Conservation (phyloP, 2,888 invertebrate species). For the Apantesis nais region DNA sequence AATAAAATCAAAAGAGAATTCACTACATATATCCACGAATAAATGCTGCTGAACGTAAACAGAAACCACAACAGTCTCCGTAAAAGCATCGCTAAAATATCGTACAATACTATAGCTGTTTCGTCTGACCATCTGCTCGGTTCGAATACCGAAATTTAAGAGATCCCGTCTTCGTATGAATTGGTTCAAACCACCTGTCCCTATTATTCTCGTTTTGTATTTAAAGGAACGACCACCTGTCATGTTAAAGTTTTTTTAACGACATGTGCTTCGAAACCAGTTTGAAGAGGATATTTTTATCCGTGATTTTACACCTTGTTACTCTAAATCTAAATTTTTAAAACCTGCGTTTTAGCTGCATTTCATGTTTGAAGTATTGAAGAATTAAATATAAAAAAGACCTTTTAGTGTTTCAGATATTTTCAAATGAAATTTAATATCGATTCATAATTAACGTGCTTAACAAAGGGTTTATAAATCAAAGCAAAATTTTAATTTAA, state of each 20-base stretch:
- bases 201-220: constrained; percentile 65
- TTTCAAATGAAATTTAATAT: background rate
- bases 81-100: constrained; percentile 34
- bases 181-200: constrained; percentile 68
- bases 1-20: background rate
- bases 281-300: constrained; percentile 17
- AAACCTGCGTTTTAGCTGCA: background rate
- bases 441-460: constrained; percentile 38
- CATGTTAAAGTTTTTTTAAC: constrained; percentile 45
- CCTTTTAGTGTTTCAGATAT: background rate
- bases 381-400: background rate
- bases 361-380: background rate
- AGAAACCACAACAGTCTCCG: constrained; percentile 1
- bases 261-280: constrained; percentile 36
- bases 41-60: background rate
- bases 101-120: constrained; percentile 30
- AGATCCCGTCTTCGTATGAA: constrained; percentile 38
- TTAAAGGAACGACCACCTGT: constrained; percentile 59
- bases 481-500: constrained; percentile 51
- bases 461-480: constrained; percentile 45
- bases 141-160: constrained; percentile 32
- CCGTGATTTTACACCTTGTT: constrained; percentile 22
- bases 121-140: constrained; percentile 44
- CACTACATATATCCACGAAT: background rate
- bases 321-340: background rate